Base-by-base conservation (phyloP, 2,113 vertebrate species). In the Oryzias javanicus region DNA sequence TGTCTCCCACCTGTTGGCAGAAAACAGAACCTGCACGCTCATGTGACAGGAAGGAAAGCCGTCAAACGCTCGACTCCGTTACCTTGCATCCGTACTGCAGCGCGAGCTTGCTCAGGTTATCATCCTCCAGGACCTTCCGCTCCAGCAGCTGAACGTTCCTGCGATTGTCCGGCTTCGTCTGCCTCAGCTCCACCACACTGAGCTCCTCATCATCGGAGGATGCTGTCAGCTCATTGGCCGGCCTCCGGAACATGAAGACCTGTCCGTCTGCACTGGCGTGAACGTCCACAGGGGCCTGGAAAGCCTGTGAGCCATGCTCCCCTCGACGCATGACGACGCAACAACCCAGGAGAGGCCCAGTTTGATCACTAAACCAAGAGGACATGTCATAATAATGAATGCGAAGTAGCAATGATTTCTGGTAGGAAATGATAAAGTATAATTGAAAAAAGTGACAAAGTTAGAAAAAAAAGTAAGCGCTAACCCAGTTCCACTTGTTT, bases 21-120 rank as follows among this genome's bases (percentile, higher is more conserved):
- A 65, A 74, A 83, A 14, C 76, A 48, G 62, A 19, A 62, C 58
- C n/a, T 24, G n/a, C 4, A 14, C 2, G 46, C 14, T 5, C 27
- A 49, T 25, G 15, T 54, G 4, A 25, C 15, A 3, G 19, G 40
- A 14, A 59, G 14, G n/a, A 44, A 40, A 48, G 29, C 54, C 3
- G 1, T 52, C 1, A 35, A 16, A 3, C 53, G 22, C 40, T 14
- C 10, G 24, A 52, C 42, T 1, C 45, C 22, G 91, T 90, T 91
- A 97, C 97, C 90, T 98, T 93, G 74, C 96, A 98, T 59, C 94
- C 95, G 4, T 98, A 99, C 63, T 96, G 96, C 56, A 99, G 91
- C 5, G 96, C 96, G 5, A 99, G 90, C 86, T 95, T 98, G 90
- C 92, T 95, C 45, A 99, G 94, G 47, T 55, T 98, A 86, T 99